A percentile compares a stretch with the other conserved stretches of the same genome.
phyloP scores from a whole-genome alignment of 2,797 vertebrate species.

The Hydrophis major region DNA sequence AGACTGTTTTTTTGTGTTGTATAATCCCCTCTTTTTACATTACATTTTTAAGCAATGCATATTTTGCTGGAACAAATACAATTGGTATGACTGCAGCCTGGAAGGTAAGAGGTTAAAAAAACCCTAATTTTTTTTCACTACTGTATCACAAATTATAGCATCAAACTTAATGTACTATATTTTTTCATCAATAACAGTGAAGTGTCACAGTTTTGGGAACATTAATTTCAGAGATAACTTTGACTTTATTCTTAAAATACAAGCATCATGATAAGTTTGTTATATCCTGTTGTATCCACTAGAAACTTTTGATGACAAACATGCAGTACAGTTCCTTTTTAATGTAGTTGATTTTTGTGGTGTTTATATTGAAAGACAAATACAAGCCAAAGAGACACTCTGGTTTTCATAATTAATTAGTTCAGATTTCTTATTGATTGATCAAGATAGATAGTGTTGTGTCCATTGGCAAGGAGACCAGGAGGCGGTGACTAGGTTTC shows the following conservation, averaged over 20 bases:
- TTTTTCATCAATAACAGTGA: neutral
- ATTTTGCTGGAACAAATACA: neutral
- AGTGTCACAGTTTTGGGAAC: neutral
- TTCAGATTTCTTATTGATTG: neutral
- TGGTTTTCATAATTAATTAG: neutral
- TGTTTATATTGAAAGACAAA: neutral
- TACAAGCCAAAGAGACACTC: neutral
- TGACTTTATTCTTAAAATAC: neutral
- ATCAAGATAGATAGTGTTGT: neutral
- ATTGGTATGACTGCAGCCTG: neutral
- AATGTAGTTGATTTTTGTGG: neutral
- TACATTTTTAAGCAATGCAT: neutral
- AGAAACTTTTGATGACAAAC: neutral
- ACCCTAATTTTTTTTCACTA: neutral
- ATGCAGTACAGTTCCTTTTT: neutral
- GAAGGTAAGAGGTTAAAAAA: neutral
- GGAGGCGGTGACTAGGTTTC: too few relatives aligned
- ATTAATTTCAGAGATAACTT: neutral
- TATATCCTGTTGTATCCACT: neutral
- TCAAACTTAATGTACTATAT: neutral
- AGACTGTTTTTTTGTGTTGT: neutral
- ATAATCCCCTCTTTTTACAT: neutral
- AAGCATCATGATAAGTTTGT: neutral
- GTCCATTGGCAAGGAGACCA: too few relatives aligned
- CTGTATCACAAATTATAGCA: neutral